Conservation (phyloP, 1,140 invertebrate genomes). For the Drosophila lini region DNA sequence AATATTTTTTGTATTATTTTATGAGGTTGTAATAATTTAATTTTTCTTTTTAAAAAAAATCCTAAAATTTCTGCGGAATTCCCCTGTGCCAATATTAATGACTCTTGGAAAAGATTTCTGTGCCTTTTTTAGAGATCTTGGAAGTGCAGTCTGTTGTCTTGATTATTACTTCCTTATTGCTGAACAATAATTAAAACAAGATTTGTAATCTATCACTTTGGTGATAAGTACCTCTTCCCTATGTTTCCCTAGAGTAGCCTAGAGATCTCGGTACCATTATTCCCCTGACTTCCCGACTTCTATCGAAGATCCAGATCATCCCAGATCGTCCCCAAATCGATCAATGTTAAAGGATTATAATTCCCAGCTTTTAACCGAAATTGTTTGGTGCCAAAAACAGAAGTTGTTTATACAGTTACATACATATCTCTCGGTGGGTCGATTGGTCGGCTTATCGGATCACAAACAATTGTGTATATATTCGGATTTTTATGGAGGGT, state of each 20-base stretch:
- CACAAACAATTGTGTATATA: constrained; percentile 39
- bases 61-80: neutral
- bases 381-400: constrained; percentile 23
- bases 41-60: too few relatives aligned
- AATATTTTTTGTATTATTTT: too few relatives aligned
- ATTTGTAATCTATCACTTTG: neutral
- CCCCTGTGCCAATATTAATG: neutral
- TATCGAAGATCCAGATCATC: neutral
- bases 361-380: neutral
- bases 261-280: neutral
- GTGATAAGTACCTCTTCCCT: neutral
- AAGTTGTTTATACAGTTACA: constrained; percentile 34
- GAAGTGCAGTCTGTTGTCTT: neutral
- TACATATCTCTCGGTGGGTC: constrained; percentile 1
- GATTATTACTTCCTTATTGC: neutral
- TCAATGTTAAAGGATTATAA: too few relatives aligned
- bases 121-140: neutral
- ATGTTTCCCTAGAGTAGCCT: neutral
- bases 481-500: constrained; percentile 19
- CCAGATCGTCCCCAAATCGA: neutral
- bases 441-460: constrained; percentile 30
- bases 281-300: neutral
- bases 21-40: too few relatives aligned
- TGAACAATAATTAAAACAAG: neutral
- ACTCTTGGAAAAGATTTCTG: too few relatives aligned